Conservation (phyloP, 2,888 invertebrate genomes). For the Tribolium freemani region DNA sequence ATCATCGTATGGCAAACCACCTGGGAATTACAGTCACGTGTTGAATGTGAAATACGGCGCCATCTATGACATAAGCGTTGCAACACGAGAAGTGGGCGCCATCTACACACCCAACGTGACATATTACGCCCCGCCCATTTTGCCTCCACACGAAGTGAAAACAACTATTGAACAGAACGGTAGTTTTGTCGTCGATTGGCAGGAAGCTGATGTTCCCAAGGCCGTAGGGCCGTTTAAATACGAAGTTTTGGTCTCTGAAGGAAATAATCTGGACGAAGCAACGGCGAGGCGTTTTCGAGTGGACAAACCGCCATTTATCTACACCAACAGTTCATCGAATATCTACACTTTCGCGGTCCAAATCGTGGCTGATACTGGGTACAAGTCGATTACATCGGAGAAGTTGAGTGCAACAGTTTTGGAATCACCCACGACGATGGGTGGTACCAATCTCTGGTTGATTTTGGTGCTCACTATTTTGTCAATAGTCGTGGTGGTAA, state of each 20-base stretch:
- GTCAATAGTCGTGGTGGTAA: constrained; percentile 71
- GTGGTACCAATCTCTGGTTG: constrained; percentile 68
- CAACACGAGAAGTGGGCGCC: constrained; percentile 68
- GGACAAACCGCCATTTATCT: constrained; percentile 72
- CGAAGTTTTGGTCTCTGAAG: constrained; percentile 77
- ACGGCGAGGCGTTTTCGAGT: constrained; percentile 69
- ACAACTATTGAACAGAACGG: constrained; percentile 74
- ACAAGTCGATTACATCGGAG: constrained; percentile 76
- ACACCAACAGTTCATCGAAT: constrained; percentile 69
- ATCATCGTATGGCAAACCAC: neutral
- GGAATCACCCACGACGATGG: constrained; percentile 54
- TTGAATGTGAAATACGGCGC: constrained; percentile 70
- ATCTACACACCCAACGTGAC: constrained; percentile 69
- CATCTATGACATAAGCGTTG: constrained; percentile 70
- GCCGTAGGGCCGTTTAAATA: constrained; percentile 69
- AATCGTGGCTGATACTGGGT: constrained; percentile 73
- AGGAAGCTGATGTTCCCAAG: constrained; percentile 67
- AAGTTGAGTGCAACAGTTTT: constrained; percentile 63
- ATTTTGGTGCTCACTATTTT: constrained; percentile 68
- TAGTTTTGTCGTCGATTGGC: constrained; percentile 78
- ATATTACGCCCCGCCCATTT: constrained; percentile 72
- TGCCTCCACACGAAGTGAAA: constrained; percentile 76
- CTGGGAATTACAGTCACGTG: constrained; percentile 59
- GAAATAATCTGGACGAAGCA: constrained; percentile 69
- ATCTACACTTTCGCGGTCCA: constrained; percentile 78